Conservation (phyloP, 2,888 invertebrate genomes). For the Plemyria rubiginata region DNA sequence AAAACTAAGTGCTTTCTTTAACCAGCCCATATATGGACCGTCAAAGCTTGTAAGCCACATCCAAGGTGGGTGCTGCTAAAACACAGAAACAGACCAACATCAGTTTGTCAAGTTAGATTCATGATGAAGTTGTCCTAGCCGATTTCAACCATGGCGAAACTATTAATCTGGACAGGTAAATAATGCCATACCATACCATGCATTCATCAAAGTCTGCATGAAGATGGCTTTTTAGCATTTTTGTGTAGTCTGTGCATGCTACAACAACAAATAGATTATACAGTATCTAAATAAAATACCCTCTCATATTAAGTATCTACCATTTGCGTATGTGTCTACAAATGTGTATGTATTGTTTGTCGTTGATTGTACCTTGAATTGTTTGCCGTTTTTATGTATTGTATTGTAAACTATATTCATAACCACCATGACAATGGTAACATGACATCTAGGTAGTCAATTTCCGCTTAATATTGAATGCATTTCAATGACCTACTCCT, state of each 20-base stretch:
- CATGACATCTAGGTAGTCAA: background rate
- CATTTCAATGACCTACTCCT: background rate
- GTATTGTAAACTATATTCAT: background rate
- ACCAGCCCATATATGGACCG: background rate
- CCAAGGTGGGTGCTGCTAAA: background rate
- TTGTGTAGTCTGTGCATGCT: background rate
- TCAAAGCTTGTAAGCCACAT: background rate
- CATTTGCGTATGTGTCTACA: too few species aligned
- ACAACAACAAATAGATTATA: background rate
- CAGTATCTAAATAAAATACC: background rate
- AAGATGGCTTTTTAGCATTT: background rate
- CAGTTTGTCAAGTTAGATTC: slow-evolving; percentile 1
- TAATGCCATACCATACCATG: background rate
- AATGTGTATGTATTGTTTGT: background rate
- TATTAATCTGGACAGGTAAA: background rate
- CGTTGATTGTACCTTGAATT: background rate
- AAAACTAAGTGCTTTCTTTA: slow-evolving; percentile 1
- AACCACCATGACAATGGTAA: slow-evolving; percentile 1
- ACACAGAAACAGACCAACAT: background rate
- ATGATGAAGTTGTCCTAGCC: background rate
- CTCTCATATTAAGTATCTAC: background rate
- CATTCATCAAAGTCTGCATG: background rate
- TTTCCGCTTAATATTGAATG: slow-evolving; percentile 3
- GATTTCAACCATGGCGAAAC: background rate
- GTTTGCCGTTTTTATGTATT: background rate